Evolutionary conservation across 2,113 vertebrate species (phyloP).

Genomic region (Sinocyclocheilus anophthalmus): DNA sequence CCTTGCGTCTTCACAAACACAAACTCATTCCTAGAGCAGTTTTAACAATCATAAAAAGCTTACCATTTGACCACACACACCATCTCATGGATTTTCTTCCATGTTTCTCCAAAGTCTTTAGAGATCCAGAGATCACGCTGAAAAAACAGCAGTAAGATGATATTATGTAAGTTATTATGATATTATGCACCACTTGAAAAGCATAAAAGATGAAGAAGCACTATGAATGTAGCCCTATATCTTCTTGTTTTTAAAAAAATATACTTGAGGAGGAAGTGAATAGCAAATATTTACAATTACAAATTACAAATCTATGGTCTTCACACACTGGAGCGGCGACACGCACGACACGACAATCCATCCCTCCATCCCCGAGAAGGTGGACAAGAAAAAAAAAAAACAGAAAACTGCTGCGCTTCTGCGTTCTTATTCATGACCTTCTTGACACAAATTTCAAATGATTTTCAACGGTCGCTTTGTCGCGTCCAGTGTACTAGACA

Average conservation of each 20-base stretch:
- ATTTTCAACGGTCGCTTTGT: no score
- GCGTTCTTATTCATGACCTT: no score
- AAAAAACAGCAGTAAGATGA: slow-evolving; percentile 42
- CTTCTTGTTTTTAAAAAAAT: not conserved
- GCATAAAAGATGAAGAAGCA: not conserved
- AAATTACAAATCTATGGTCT: no score
- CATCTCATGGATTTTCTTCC: slow-evolving; percentile 83
- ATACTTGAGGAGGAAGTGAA: not conserved
- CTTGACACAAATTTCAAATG: no score
- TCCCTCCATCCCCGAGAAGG: no score
- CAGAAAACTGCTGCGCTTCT: no score
- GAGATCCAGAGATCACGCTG: slow-evolving; percentile 91
- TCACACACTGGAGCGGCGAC: no score
- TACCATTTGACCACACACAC: slow-evolving; percentile 93
- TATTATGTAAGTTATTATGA: not conserved
- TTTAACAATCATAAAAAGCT: slow-evolving; percentile 58
- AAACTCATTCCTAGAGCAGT: not conserved
- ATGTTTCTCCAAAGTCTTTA: slow-evolving; percentile 82
- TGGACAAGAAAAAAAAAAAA: no score
- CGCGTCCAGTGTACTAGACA: no score
- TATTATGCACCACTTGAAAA: not conserved
- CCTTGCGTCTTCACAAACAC: not conserved
- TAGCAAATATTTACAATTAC: not conserved
- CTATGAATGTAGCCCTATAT: not conserved
- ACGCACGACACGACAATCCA: no score